These are phyloP conservation scores for Chironomus striatipennis DNA, from an alignment of 1,140 invertebrate species.

Conservation along the genomic window DNA sequence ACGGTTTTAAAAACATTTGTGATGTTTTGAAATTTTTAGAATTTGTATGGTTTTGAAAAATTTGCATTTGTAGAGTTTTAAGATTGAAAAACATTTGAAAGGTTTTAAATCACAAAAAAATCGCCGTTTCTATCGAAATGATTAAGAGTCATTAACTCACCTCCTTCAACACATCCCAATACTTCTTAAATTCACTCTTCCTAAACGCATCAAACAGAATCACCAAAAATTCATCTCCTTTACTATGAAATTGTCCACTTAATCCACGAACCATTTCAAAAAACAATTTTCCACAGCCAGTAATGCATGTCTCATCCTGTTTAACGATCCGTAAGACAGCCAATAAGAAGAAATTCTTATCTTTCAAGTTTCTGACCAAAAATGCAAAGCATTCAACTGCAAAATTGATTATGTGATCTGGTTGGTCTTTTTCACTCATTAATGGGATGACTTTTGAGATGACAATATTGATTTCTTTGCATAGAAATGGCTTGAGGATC, in stretches of 20 bases:
- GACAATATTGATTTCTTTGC: slow-evolving; percentile 67
- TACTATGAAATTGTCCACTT: slow-evolving; percentile 71
- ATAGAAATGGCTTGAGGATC: slow-evolving; percentile 69
- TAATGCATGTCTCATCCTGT: slow-evolving; percentile 51
- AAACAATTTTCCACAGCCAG: slow-evolving; percentile 70
- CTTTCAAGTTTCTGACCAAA: slow-evolving; percentile 77
- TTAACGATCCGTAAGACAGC: slow-evolving; percentile 59
- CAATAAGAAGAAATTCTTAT: slow-evolving; percentile 64
- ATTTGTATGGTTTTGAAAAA: not conserved
- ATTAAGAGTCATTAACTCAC: too few species aligned
- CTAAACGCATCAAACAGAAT: slow-evolving; percentile 52
- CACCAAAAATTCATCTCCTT: slow-evolving; percentile 53
- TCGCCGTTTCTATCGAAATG: too few species aligned
- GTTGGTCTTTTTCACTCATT: slow-evolving; percentile 56
- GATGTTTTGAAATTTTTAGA: too few species aligned
- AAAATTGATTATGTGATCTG: slow-evolving; percentile 80
- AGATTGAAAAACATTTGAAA: not conserved
- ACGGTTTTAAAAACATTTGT: too few species aligned
- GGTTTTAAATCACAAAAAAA: too few species aligned
- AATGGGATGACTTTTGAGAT: slow-evolving; percentile 67
- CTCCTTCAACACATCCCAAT: not conserved
- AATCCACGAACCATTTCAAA: slow-evolving; percentile 80
- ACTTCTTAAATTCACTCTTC: slow-evolving; percentile 30
- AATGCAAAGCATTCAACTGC: slow-evolving; percentile 92
- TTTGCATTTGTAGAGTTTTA: too few species aligned